Conservation (phyloP, 2,113 vertebrate species). For the Pimephales promelas region DNA sequence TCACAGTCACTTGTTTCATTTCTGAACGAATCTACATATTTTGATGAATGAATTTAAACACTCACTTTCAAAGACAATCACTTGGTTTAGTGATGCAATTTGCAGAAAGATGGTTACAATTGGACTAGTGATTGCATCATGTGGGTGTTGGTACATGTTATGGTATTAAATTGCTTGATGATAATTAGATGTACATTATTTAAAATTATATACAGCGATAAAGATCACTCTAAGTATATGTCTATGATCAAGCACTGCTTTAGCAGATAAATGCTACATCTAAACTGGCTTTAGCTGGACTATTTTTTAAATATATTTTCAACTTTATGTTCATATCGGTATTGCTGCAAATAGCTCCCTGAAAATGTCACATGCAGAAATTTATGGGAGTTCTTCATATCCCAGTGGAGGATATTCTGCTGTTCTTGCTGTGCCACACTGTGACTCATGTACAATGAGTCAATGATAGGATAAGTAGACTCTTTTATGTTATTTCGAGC, state of each 20-base stretch:
- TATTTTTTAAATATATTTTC: neutral
- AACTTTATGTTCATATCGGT: neutral
- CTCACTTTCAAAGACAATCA: neutral
- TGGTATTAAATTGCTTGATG: neutral
- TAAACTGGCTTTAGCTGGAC: neutral
- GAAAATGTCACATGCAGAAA: neutral
- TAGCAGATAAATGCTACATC: neutral
- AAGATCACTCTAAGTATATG: neutral
- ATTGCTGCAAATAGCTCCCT: neutral
- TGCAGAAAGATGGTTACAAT: too few relatives aligned
- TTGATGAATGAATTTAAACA: neutral
- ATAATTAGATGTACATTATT: neutral
- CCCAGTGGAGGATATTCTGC: constrained; percentile 2
- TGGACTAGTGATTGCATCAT: neutral
- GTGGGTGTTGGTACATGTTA: neutral
- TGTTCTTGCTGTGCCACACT: neutral
- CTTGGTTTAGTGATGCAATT: neutral
- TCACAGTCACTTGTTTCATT: neutral
- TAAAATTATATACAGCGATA: neutral
- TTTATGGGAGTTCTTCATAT: neutral
- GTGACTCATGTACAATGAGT: constrained; percentile 15
- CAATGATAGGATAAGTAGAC: constrained; percentile 12
- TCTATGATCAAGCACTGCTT: neutral
- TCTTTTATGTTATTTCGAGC: constrained; percentile 2
- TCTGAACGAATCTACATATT: neutral